Evolutionary conservation across 2,797 vertebrate genomes (phyloP).

Genomic region (Ceryle rudis): DNA sequence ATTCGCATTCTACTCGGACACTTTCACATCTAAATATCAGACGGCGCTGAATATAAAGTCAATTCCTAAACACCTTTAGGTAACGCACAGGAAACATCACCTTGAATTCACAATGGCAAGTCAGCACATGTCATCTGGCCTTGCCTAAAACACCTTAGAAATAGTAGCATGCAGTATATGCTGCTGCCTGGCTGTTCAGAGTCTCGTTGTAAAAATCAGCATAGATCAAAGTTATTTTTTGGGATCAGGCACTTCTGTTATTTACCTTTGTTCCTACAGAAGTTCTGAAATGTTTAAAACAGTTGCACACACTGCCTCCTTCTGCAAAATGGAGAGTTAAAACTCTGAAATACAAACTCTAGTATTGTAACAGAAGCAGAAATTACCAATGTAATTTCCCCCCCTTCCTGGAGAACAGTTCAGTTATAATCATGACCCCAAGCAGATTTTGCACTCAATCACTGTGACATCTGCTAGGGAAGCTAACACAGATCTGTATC

Average conservation of each 20-base stretch:
- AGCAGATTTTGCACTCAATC: slow-evolving; percentile 35
- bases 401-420: not conserved
- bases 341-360: not conserved
- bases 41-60: not conserved
- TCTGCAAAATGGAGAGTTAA: not conserved
- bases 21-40: not conserved
- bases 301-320: not conserved
- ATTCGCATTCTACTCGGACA: not conserved
- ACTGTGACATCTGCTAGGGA: slow-evolving; percentile 44
- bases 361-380: not conserved
- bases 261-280: not conserved
- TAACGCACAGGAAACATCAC: not conserved
- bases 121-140: not conserved
- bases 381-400: not conserved
- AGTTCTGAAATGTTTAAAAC: not conserved
- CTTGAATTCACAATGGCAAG: not conserved
- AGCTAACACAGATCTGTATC: slow-evolving; percentile 31
- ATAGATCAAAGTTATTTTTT: not conserved
- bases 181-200: not conserved
- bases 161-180: not conserved
- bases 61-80: not conserved
- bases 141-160: not conserved
- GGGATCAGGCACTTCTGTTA: not conserved
- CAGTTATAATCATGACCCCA: slow-evolving; percentile 1
- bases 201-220: not conserved